Evolutionary conservation across 1,140 invertebrate species (phyloP), one percentile per base, ranked within the genome.

Genomic region (Drosophila santomea): DNA sequence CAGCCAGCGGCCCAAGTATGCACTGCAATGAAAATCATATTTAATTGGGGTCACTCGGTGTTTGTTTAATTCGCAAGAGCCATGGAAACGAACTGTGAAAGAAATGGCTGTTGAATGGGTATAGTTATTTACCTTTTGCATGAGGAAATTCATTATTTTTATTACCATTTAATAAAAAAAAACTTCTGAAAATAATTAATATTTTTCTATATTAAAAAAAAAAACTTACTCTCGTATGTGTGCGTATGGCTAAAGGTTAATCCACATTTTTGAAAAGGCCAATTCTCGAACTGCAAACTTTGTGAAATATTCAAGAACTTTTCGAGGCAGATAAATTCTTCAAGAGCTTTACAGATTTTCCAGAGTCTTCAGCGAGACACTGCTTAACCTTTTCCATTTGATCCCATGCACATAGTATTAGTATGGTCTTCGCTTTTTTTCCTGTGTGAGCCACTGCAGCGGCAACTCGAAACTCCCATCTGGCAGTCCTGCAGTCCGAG

Each of bases 1-100:
- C 81, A 80, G 81, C 77, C 74, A 85, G 64, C 68, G 67, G 74
- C 56, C 45, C 32, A 28, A 38, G 47, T 17, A 6, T 52, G 47
- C 64, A 68, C 64, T 44, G 64, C 35, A 17, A 64, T 36, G 4
- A 12, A 68, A 44, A 25, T 63, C 25, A 36, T 28, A 17, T 38
- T 11, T 32, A 45, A 20, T 41, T 25, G 11, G 12, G 55, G 15
- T 45, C 25, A 20, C 7, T 56, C 3, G 5, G 4, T 23, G 23
- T 20, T 20, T 58, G n/a, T 35, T 44, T 14, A 17, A 14, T 14
- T 5, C 4, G n/a, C 1, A 1, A 39, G 14, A 14, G 38, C 32
- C 32, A 10, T 32, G 32, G 32, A 2, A 32, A 32, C 32, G 32
- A 32, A 32, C 32, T 32, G 32, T 32, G 3, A 8, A 32, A 32